Base-by-base conservation (phyloP, 2,888 invertebrate species). In the Tachina grossa region DNA sequence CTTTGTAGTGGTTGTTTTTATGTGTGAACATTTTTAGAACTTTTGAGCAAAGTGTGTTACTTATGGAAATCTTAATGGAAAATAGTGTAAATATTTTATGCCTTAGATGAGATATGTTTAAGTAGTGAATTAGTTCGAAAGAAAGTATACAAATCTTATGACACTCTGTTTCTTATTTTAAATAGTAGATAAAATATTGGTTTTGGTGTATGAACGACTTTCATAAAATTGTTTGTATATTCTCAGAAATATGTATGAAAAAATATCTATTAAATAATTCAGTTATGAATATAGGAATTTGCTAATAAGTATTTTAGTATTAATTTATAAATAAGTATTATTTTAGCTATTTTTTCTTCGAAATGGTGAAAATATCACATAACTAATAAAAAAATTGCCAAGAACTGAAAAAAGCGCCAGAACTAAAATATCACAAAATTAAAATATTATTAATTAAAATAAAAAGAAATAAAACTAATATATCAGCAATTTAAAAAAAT, bases 31-130 rank as follows among this genome's bases (percentile, higher is more conserved):
- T 9, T 57, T 51, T 14, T 19, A 57, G 49, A 31, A 57, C 6
- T 57, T 59, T 59, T 45, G 9, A 9, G 14, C 19, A 59, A 74
- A 49, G 14, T 65, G 41, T 49, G 31, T 31, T 31, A 31, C 31
- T 31, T 55, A 41, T 3, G 55, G 16, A 72, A 80, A 22, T 66
- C 45, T 53, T 68, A 74, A 74, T 66, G 59, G 59, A 49, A 53
- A 19, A 65, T 8, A 55, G 72, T 80, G 49, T 80, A 65, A 66
- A 80, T 80, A 80, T 74, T 74, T 74, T 51, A 80, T 66, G 74
- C 66, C 51, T 66, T 13, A 22, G 2, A 61, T 19, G 14, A 51
- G 22, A 75, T 59, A 66, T 66, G 53, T 45, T 57, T 49, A 13
- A 16, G 16, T 41, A 49, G 39, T 72, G 10, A 47, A 71, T 65